Evolutionary conservation across 2,113 vertebrate species (phyloP).

Genomic region (Aythya baeri): DNA sequence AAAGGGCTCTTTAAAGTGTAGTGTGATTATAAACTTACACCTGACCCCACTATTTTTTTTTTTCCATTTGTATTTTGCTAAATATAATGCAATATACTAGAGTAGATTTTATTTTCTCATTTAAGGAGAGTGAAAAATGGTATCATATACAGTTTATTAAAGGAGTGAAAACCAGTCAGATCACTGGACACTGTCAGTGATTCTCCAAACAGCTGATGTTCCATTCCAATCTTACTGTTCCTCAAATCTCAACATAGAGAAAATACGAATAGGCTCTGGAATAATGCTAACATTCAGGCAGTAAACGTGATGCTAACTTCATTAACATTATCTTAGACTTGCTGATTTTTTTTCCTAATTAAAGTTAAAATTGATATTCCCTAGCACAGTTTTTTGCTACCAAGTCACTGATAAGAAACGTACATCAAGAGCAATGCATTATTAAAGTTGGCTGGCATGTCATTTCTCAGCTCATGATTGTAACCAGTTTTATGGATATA

Average conservation of each 20-base stretch:
- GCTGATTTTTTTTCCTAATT: neutral
- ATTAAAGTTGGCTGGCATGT: neutral
- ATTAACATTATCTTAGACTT: neutral
- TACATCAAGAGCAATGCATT: neutral
- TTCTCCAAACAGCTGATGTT: neutral
- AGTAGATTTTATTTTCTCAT: neutral
- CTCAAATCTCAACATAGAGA: neutral
- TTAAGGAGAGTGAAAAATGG: neutral
- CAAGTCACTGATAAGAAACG: neutral
- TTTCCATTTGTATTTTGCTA: neutral
- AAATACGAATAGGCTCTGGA: neutral
- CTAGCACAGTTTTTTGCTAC: neutral
- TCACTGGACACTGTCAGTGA: neutral
- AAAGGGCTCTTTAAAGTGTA: constrained; percentile 33
- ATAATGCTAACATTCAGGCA: neutral
- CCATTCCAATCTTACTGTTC: neutral
- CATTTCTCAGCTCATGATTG: neutral
- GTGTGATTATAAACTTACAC: constrained; percentile 9
- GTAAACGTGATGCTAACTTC: neutral
- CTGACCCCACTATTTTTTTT: neutral
- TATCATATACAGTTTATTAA: neutral
- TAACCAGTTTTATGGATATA: neutral
- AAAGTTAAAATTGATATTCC: neutral
- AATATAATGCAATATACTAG: neutral
- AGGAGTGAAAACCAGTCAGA: neutral